These are phyloP conservation scores for Mormyrus iriodes DNA, from an alignment of 2,113 vertebrate species.

Conservation along the genomic window DNA sequence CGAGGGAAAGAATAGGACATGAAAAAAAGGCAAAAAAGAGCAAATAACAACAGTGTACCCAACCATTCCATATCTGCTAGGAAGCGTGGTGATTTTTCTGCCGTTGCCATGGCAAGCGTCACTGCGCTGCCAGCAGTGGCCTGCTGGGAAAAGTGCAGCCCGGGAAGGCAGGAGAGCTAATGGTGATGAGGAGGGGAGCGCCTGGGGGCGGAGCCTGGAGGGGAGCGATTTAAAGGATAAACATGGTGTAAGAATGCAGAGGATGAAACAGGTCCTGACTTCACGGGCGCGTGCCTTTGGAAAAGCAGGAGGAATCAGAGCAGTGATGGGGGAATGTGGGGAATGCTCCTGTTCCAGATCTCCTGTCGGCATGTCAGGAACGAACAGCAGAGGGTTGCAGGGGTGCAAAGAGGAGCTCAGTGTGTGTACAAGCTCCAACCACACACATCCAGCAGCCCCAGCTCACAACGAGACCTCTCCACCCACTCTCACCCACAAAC, in stretches of 20 bases:
- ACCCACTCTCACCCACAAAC: background rate
- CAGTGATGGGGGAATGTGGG: background rate
- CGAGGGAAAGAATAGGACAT: background rate
- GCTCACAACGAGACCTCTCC: background rate
- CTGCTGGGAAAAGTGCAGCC: background rate
- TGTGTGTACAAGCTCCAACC: background rate
- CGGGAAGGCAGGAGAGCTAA: background rate
- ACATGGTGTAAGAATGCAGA: background rate
- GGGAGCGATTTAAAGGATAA: background rate
- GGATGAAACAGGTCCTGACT: background rate
- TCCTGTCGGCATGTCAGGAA: background rate
- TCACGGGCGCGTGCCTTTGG: background rate
- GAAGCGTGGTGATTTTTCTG: background rate
- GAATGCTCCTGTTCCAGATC: background rate
- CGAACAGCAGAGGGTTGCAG: background rate
- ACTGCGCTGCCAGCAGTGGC: background rate
- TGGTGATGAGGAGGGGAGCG: background rate
- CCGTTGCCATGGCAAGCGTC: slow-evolving; percentile 1
- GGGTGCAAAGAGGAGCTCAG: background rate
- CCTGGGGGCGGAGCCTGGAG: background rate
- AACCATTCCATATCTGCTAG: background rate
- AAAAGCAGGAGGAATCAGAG: background rate
- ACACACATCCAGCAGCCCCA: background rate
- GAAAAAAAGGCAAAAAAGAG: background rate
- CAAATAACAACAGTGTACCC: background rate